Percentiles rank a stretch among this genome's conserved stretches.
phyloP scores from a whole-genome alignment of 2,888 invertebrate species.

The Cryptocephalus moraei region DNA sequence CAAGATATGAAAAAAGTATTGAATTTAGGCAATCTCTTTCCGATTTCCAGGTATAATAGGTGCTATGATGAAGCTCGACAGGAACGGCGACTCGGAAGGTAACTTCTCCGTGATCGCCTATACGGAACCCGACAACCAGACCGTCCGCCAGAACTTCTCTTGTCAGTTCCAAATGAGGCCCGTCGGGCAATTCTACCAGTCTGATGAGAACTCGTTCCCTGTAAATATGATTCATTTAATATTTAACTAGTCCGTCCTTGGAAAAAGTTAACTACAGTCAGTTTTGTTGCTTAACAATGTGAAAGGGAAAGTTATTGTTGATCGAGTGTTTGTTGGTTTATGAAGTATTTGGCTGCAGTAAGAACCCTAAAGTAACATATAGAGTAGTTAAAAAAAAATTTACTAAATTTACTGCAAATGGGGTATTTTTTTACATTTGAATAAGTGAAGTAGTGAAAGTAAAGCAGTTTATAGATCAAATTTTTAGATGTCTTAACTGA shows the following conservation, averaged over 20 bases:
- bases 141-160: slow-evolving; percentile 46
- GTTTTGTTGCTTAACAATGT: not conserved
- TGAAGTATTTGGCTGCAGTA: no score
- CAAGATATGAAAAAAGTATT: no score
- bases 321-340: not conserved
- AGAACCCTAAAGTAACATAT: no score
- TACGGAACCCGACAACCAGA: slow-evolving; percentile 39
- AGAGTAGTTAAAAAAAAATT: no score
- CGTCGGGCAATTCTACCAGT: slow-evolving; percentile 72
- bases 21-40: not conserved
- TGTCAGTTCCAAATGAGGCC: slow-evolving; percentile 74
- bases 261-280: not conserved
- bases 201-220: slow-evolving; percentile 51
- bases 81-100: slow-evolving; percentile 91
- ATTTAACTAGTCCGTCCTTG: not conserved
- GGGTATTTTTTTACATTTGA: no score
- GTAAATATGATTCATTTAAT: slow-evolving; percentile 43
- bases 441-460: no score
- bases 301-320: not conserved
- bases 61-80: slow-evolving; percentile 82
- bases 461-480: no score
- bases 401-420: no score
- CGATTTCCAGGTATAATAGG: slow-evolving; percentile 75
- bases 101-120: slow-evolving; percentile 91
- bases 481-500: no score